These are phyloP conservation scores for Anoplius nigerrimus DNA, from an alignment of 2,888 invertebrate genomes.

Conservation along the genomic window DNA sequence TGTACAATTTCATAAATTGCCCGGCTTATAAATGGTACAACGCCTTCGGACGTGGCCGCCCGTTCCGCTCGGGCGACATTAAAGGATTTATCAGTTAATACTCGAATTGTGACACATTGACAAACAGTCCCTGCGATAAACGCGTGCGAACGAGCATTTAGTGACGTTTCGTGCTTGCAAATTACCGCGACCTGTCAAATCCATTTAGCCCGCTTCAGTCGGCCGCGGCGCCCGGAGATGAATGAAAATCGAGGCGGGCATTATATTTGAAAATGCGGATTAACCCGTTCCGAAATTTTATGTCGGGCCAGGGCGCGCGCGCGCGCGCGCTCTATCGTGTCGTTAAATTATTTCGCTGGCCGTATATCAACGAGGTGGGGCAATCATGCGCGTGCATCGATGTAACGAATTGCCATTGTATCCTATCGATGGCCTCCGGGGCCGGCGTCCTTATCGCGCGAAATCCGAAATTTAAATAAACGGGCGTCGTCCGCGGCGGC, in stretches of 20 bases:
- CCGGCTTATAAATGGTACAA: slow-evolving; percentile 8
- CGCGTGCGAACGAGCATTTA: slow-evolving; percentile 29
- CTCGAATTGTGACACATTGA: slow-evolving; percentile 29
- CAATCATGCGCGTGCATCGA: too few species aligned
- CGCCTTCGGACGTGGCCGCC: slow-evolving; percentile 4
- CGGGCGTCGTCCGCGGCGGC: neutral
- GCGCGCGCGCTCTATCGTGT: too few species aligned
- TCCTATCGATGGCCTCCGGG: too few species aligned
- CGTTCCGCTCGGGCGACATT: slow-evolving; percentile 30
- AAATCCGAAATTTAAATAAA: neutral
- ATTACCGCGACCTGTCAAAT: slow-evolving; percentile 38
- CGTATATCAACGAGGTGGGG: too few species aligned
- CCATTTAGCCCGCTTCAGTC: slow-evolving; percentile 25
- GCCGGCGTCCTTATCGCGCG: too few species aligned
- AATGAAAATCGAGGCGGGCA: slow-evolving; percentile 1
- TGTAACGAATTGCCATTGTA: too few species aligned
- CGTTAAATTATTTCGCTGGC: too few species aligned
- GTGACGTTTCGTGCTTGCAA: slow-evolving; percentile 35
- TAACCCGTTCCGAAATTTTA: too few species aligned
- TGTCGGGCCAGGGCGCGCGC: too few species aligned
- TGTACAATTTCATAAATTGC: too few species aligned
- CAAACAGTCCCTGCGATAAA: slow-evolving; percentile 42
- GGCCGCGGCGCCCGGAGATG: neutral
- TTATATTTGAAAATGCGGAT: too few species aligned
- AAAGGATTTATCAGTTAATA: slow-evolving; percentile 46